Evolutionary conservation across 92 coral and sea anemone species (phyloP), one percentile per base, ranked within the genome.

Genomic region (Paragorgia papillata): DNA sequence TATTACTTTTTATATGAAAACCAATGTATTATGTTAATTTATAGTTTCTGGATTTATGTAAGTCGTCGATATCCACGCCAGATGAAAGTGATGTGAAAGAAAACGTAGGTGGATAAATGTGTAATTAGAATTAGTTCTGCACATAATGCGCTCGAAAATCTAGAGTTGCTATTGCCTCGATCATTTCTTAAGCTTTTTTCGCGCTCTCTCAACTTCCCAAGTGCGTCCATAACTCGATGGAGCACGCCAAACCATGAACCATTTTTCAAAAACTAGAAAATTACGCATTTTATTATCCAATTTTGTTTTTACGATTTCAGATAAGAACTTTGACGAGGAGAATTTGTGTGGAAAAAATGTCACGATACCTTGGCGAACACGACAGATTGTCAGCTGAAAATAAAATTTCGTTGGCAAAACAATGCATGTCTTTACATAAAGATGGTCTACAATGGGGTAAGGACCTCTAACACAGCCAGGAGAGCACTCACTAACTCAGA

Each of bases 401-500:
- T 21, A 95, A 82, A 75, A 69, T 91, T 60, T 48, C 87, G 0
- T 80, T 84, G 33, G 82, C 97, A 62, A 95, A 85, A 62, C 92
- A 95, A 51, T 91, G 78, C 75, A 89, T 95, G 97, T 82, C 77
- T 62, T 79, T 87, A 44, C 96, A 95, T 73, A 82, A 67, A 66
- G 97, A 89, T 82, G 99, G 99, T 24, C 71, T 91, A 61, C 76
- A 89, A 81, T 89, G 82, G 86, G 99, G 99, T 95, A 62, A 76
- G 90, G 39, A 31, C 20, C 2, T 31, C 25, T 25, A 21, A 7
- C 19, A 21, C 17, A 3, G 17, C 69, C 34, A 63, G 69, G 41
- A 15, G 14, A 63, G 33, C 3, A 39, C 33, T 79, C 86, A 31
- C 87, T 82, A 53, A 69, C 97, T 26, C n/a, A n/a, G n/a, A n/a